A percentile compares a stretch with the other conserved stretches of the same genome.
Evolutionary conservation across 2,113 vertebrate genomes (phyloP).

Genomic region (Pristiophorus japonicus): DNA sequence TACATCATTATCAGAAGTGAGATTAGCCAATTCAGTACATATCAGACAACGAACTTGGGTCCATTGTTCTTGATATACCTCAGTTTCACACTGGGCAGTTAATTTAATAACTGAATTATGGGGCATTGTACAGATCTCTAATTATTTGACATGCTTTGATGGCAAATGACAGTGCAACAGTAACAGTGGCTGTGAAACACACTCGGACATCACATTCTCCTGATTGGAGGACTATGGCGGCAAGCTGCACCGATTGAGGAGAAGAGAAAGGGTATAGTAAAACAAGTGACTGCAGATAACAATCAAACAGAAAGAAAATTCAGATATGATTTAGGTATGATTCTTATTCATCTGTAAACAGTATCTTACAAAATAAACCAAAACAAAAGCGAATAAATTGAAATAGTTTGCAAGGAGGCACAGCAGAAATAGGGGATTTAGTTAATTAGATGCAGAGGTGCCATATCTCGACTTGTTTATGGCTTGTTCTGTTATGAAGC

Average conservation of each 20-base stretch:
- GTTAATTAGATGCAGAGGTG: slow-evolving; percentile 28
- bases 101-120: neutral
- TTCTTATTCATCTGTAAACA: neutral
- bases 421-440: neutral
- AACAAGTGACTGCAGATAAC: neutral
- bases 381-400: slow-evolving; percentile 9
- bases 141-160: neutral
- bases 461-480: slow-evolving; percentile 14
- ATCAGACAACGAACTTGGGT: neutral
- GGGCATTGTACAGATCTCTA: neutral
- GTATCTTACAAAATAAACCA: neutral
- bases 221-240: neutral
- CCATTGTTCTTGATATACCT: too few relatives aligned
- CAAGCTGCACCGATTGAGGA: neutral
- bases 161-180: neutral
- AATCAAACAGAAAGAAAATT: slow-evolving; percentile 1
- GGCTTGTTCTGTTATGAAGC: slow-evolving; percentile 25
- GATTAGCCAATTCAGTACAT: neutral
- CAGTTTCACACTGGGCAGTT: neutral
- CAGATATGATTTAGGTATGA: neutral
- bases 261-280: neutral
- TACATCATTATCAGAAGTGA: neutral
- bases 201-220: neutral
- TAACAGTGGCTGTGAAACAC: neutral
- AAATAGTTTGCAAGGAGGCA: neutral